Evolutionary conservation across 2,113 vertebrate genomes (phyloP), one percentile per base, ranked within the genome.

Genomic region (Datnioides undecimradiatus): DNA sequence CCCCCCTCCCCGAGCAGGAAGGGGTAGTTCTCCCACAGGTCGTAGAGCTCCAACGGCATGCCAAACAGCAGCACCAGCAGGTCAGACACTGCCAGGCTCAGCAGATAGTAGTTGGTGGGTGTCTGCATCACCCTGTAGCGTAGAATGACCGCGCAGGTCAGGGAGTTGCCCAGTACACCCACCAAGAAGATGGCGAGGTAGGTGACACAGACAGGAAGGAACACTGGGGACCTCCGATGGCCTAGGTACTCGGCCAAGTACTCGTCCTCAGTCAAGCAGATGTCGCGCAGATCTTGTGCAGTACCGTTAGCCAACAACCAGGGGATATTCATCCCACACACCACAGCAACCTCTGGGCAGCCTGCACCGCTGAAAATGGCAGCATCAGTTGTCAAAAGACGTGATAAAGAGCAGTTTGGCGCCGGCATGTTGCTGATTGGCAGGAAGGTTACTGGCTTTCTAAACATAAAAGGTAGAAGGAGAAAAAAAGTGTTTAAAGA

Each of bases 11-110:
- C 93, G 0, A 95, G 76, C 71, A 91, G 77, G 80, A 94, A 95
- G 0, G 94, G 94, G 62, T 95, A 94, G 80, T 94, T 95, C 79
- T 83, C 77, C 91, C 93, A 94, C 87, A 95, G 73, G 36, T 95
- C 93, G 2, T 93, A 94, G 49, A 94, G 62, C 89, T 95, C 94
- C 23, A 95, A 52, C 0, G 94, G 93, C 88, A 95, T 92, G 16
- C 94, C 94, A 51, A 95, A 58, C 29, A 94, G 58, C 40, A 95
- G 90, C 36, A 95, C 93, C 41, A 95, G 85, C 41, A 95, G 91
- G 88, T 95, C 94, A 0, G 94, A 95, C 27, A 85, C 79, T 0
- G 94, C 93, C 90, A 95, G 83, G 82, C 94, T 95, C 78, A 95
- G 80, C 67, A 95, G 83, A 76, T 94, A 95, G 79, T 93, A 93